A percentile compares a stretch with the other conserved stretches of the same genome.
phyloP scores from a whole-genome alignment of 1,140 invertebrate genomes.

The Pentalonia nigronervosa region DNA sequence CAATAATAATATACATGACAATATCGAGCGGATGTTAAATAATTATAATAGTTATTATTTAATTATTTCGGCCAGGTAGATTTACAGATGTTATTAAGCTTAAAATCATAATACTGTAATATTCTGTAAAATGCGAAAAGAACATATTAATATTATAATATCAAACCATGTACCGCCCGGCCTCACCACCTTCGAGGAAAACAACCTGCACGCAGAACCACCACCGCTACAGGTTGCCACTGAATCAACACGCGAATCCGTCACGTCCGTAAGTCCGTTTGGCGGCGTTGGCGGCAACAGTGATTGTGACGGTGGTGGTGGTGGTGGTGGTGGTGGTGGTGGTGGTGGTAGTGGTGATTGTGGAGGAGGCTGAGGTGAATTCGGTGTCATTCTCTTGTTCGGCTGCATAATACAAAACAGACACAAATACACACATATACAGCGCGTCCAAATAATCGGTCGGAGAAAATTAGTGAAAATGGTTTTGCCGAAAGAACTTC shows the following conservation, averaged over 20 bases:
- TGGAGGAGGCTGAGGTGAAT: not conserved
- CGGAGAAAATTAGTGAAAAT: not conserved
- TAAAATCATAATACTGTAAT: not conserved
- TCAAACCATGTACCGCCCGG: not conserved
- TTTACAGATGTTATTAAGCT: not conserved
- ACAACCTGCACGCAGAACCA: not conserved
- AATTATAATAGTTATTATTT: not conserved
- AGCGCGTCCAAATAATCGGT: not conserved
- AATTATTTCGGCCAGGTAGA: not conserved
- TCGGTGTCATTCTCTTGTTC: not conserved
- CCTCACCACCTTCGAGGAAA: not conserved
- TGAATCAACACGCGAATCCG: conserved; percentile 47
- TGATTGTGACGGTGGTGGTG: not conserved
- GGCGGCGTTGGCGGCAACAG: not conserved
- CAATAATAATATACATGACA: not conserved
- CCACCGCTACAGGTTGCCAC: conserved; percentile 9
- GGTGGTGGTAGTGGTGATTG: too few species aligned
- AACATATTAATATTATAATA: not conserved
- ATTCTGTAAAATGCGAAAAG: too few species aligned
- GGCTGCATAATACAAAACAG: not conserved
- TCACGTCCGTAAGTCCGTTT: conserved; percentile 36
- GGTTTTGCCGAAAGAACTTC: not conserved
- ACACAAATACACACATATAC: not conserved
- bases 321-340: too few species aligned
- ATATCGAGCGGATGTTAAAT: not conserved